phyloP scores from a whole-genome alignment of 2,888 invertebrate species.

The Artemia sinica region DNA sequence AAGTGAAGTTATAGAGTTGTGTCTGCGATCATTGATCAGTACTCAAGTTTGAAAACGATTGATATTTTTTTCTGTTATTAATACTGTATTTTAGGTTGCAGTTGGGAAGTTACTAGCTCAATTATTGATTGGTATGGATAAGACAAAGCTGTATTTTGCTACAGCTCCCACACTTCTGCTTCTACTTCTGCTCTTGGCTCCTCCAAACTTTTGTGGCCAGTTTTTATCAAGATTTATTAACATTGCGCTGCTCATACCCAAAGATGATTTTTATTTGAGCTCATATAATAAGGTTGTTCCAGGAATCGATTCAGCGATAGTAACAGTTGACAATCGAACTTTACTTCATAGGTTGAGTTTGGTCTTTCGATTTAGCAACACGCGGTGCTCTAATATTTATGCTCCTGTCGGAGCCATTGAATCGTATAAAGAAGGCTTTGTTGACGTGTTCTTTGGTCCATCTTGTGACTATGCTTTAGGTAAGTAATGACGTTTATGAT shows the following conservation, averaged over 20 bases:
- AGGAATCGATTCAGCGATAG: conserved; percentile 43
- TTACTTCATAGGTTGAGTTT: conserved; percentile 39
- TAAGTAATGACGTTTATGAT: conserved; percentile 35
- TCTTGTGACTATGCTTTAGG: conserved; percentile 63
- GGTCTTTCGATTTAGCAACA: conserved; percentile 24
- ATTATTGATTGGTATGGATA: no score
- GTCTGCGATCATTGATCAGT: no score
- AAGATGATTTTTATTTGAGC: conserved; percentile 25
- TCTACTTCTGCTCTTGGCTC: no score
- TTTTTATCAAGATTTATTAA: neutral
- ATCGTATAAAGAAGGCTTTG: conserved; percentile 40
- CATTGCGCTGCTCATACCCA: conserved; percentile 24
- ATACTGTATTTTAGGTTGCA: no score
- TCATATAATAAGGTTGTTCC: conserved; percentile 39
- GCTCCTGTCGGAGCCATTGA: conserved; percentile 40
- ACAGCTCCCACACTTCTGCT: no score
- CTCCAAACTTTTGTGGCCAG: no score
- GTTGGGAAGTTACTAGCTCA: no score
- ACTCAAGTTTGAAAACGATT: no score
- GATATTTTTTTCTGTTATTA: no score
- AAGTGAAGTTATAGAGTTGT: no score
- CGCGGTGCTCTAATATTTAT: conserved; percentile 25
- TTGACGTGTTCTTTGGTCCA: conserved; percentile 61
- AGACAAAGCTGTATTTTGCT: no score
- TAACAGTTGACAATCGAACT: conserved; percentile 36